phyloP scores from a whole-genome alignment of 1,140 invertebrate species.

The Wiebesia pumilae region DNA sequence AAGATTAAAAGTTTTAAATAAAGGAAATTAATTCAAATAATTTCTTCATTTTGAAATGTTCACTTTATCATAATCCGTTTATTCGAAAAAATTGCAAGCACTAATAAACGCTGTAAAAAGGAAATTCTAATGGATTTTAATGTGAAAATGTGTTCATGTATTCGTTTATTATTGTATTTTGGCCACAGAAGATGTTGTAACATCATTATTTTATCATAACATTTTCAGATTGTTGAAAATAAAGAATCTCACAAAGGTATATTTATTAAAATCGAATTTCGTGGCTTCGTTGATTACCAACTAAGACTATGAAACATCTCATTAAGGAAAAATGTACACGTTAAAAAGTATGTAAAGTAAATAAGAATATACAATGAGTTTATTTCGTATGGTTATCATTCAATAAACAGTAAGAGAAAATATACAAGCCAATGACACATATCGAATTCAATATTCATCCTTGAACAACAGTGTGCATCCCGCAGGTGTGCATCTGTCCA shows the following conservation, averaged over 20 bases:
- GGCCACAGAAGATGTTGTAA: background rate
- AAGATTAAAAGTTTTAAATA: too few relatives aligned
- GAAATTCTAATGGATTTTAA: conserved; percentile 17
- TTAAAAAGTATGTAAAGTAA: conserved; percentile 41
- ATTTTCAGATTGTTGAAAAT: background rate
- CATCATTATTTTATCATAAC: background rate
- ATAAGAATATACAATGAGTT: background rate
- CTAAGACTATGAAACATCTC: conserved; percentile 21
- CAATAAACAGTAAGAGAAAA: background rate
- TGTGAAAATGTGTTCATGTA: conserved; percentile 23
- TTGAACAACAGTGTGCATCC: too few relatives aligned
- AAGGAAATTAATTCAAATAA: too few relatives aligned
- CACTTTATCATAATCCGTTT: background rate
- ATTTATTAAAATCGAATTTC: conserved; percentile 32
- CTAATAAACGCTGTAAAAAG: background rate
- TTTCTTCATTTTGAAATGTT: background rate
- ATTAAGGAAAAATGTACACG: conserved; percentile 31
- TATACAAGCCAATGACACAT: conserved; percentile 7
- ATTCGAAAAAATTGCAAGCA: background rate
- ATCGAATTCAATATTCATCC: conserved; percentile 41
- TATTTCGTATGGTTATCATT: conserved; percentile 14
- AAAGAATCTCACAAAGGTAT: background rate
- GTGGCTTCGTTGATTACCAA: background rate
- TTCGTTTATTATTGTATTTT: conserved; percentile 25
- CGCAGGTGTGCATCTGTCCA: too few relatives aligned